Evolutionary conservation across 2,888 invertebrate species (phyloP), one percentile per base, ranked within the genome.

Genomic region (Ellobium chinense): DNA sequence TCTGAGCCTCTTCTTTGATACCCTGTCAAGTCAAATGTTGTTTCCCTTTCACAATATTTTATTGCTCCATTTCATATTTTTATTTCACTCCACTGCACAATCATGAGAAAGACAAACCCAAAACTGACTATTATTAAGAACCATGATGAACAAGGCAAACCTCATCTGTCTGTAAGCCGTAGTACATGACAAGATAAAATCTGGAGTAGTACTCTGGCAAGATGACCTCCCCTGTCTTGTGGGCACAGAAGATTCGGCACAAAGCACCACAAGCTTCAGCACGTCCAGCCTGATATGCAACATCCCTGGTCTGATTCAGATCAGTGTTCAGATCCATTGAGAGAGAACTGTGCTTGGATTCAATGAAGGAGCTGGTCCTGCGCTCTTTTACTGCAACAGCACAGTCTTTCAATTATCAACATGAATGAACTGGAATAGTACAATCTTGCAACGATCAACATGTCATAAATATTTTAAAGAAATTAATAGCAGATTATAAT

Each of bases 191-290:
- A 89, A 98, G 95, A 93, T 98, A 98, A 94, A 98, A 98, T 70
- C 99, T 95, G 14, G 98, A 97, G 88, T 98, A 94, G 94, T 99
- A 99, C 1, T 94, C 96, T 0, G 98, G 97, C 76, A 97, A 94
- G 87, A 99, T 97, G 91, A 96, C 96, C 94, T 98, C 98, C 60
- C 97, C 97, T 0, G 98, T 97, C 93, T 97, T 97, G 93, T 98
- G 98, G 0, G 98, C 96, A 93, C 98, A 98, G 92, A 99, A 96
- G 91, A 99, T 97, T 89, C 98, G 95, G 93, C 99, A 99, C 31
- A 99, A 94, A 2, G 99, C 96, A 31, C 98, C 99, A 88, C 99
- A 95, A 0, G 99, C 99, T 93, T 98, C 98, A 0, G 99, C 99
- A 81, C 97, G 95, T 1, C 99, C 96, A 91, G 94, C 93, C 87